A percentile compares a stretch with the other conserved stretches of the same genome.
Evolutionary conservation across 2,797 vertebrate species (phyloP).

Genomic region (Syndactyla subalaris): DNA sequence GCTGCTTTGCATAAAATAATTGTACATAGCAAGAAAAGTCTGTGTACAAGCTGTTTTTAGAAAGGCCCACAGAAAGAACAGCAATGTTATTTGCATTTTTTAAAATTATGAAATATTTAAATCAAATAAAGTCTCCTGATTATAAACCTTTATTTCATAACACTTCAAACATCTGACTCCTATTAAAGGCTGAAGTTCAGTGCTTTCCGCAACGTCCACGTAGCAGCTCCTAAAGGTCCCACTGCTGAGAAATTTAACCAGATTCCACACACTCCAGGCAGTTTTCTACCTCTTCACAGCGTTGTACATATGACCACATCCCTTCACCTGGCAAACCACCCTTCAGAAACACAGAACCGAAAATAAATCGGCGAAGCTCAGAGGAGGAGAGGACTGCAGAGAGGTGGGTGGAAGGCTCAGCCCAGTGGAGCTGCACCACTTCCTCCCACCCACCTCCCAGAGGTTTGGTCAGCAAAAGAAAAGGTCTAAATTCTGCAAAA

Average conservation of each 20-base stretch:
- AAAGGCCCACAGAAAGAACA: background rate
- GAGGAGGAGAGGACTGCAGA: background rate
- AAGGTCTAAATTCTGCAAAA: background rate
- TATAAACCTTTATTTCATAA: background rate
- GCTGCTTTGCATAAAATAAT: background rate
- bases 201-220: background rate
- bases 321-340: fast-evolving
- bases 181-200: background rate
- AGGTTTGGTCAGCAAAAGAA: background rate
- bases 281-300: background rate
- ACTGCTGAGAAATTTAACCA: background rate
- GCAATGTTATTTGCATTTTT: background rate
- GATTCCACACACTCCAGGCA: too few relatives aligned
- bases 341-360: background rate
- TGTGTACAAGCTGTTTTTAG: background rate
- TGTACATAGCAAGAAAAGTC: background rate
- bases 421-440: background rate
- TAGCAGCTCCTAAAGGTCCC: background rate
- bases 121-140: background rate
- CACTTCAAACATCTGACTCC: background rate
- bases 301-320: fast-evolving
- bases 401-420: background rate
- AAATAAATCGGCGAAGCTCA: background rate
- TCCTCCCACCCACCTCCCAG: fast-evolving
- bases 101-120: background rate